Evolutionary conservation across 2,113 vertebrate genomes (phyloP).

Genomic region (Thunnus maccoyii): DNA sequence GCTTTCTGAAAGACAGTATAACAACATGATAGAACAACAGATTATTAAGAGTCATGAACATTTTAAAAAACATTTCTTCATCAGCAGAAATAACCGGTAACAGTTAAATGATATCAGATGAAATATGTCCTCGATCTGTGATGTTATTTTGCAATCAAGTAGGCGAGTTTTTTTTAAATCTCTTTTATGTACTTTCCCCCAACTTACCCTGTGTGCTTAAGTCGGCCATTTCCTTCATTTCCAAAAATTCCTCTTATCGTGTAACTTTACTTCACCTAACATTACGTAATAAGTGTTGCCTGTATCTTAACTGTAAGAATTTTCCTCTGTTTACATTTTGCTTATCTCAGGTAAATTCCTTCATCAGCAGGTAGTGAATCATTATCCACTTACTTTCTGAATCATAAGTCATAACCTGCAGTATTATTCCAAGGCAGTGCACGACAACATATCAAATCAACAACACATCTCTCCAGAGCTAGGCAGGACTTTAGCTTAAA

Average conservation of each 20-base stretch:
- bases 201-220: not conserved
- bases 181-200: not conserved
- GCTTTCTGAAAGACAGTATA: constrained; percentile 8
- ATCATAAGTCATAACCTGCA: not conserved
- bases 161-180: constrained; percentile 3
- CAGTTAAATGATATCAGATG: not conserved
- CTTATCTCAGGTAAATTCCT: not conserved
- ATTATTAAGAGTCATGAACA: not conserved
- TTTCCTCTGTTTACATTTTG: not conserved
- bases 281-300: too few relatives aligned
- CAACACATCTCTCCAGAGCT: too few relatives aligned
- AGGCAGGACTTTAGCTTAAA: too few relatives aligned
- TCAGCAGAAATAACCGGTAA: too few relatives aligned
- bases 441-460: too few relatives aligned
- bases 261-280: too few relatives aligned
- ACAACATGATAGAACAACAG: not conserved
- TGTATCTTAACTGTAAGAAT: not conserved
- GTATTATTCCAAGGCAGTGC: not conserved
- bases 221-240: fast-evolving
- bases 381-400: not conserved
- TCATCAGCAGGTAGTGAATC: constrained; percentile 22
- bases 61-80: not conserved
- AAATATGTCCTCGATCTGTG: not conserved
- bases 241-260: not conserved
- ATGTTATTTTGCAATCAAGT: constrained; percentile 20